A percentile compares a stretch with the other conserved stretches of the same genome.
phyloP scores from a whole-genome alignment of 2,888 invertebrate genomes.

The Napeogenes sylphis region DNA sequence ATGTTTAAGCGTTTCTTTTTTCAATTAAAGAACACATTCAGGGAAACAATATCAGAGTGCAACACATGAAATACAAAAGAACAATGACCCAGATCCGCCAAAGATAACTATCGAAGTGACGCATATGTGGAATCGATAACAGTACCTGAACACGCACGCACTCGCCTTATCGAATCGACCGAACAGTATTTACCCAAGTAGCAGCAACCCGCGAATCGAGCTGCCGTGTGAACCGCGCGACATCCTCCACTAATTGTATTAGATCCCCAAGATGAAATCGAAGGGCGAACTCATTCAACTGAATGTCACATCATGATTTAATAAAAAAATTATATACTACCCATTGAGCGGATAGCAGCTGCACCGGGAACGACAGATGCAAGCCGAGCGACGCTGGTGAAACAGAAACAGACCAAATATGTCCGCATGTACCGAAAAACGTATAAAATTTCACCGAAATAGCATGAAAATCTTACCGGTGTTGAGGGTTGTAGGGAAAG shows the following conservation, averaged over 20 bases:
- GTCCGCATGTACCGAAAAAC: constrained; percentile 42
- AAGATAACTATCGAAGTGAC: constrained; percentile 75
- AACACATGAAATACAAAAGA: constrained; percentile 65
- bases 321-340: constrained; percentile 57
- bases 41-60: constrained; percentile 37
- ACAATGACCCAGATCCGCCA: constrained; percentile 75
- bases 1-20: no score
- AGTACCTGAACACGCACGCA: constrained; percentile 66
- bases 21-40: constrained; percentile 12
- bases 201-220: constrained; percentile 62
- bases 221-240: constrained; percentile 50
- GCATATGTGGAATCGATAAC: constrained; percentile 76
- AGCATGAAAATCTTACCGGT: constrained; percentile 55
- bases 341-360: constrained; percentile 67
- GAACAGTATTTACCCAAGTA: constrained; percentile 65
- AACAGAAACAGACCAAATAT: constrained; percentile 58
- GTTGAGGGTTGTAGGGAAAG: constrained; percentile 41
- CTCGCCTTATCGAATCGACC: constrained; percentile 60
- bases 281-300: constrained; percentile 52
- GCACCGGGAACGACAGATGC: constrained; percentile 71
- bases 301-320: constrained; percentile 43
- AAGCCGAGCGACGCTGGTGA: constrained; percentile 56
- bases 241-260: constrained; percentile 49
- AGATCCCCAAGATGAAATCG: constrained; percentile 49
- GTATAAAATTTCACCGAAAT: constrained; percentile 42